Evolutionary conservation across 2,113 vertebrate species (phyloP).

Genomic region (Oryzias celebensis): DNA sequence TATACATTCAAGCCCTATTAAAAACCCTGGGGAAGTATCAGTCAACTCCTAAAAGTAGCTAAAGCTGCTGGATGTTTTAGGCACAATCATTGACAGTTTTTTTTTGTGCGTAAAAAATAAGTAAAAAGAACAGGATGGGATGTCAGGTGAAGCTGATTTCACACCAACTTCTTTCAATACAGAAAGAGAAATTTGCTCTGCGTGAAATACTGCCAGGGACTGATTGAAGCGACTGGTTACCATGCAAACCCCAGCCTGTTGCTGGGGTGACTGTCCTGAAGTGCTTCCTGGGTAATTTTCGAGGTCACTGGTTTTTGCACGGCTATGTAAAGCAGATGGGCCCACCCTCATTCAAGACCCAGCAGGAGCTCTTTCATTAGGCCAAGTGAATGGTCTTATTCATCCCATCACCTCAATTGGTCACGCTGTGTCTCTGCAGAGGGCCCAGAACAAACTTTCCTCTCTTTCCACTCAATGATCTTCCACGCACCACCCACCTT

Average conservation of each 20-base stretch:
- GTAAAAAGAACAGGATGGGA: constrained; percentile 30
- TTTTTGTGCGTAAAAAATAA: constrained; percentile 15
- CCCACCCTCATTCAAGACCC: constrained; percentile 75
- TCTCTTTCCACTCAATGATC: constrained; percentile 61
- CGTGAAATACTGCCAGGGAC: constrained; percentile 70
- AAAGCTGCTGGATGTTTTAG: constrained; percentile 52
- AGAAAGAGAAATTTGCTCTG: constrained; percentile 59
- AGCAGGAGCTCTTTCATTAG: constrained; percentile 78
- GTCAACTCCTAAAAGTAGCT: constrained; percentile 43
- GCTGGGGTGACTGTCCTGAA: constrained; percentile 79
- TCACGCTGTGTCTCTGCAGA: constrained; percentile 72
- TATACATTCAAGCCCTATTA: neutral
- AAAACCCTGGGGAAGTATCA: constrained; percentile 31
- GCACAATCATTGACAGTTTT: constrained; percentile 53
- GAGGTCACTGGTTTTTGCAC: constrained; percentile 83
- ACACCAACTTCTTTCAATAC: constrained; percentile 63
- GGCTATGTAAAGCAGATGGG: constrained; percentile 78
- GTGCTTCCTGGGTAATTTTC: constrained; percentile 82
- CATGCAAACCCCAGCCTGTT: constrained; percentile 77
- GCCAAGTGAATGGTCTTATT: constrained; percentile 77
- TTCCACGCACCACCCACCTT: constrained; percentile 68
- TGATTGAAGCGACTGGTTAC: constrained; percentile 78
- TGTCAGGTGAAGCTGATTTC: constrained; percentile 66
- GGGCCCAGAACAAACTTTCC: constrained; percentile 74
- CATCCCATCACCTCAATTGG: constrained; percentile 78